Percentiles rank a stretch among this genome's conserved stretches.
Evolutionary conservation across 2,797 vertebrate species (phyloP).

Genomic region (Coilia nasus): DNA sequence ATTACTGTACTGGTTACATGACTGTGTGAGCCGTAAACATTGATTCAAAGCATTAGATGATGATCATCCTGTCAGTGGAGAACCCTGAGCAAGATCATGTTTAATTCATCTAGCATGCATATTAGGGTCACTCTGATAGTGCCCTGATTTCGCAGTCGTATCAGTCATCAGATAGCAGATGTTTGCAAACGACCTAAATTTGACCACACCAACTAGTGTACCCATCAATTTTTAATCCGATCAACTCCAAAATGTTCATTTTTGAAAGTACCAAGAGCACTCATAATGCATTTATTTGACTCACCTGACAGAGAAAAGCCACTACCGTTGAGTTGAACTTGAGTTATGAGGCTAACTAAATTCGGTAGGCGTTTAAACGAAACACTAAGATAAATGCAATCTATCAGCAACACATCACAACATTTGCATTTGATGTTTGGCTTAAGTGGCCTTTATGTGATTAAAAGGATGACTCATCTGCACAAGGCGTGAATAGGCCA

Average conservation of each 20-base stretch:
- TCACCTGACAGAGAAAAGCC: background rate
- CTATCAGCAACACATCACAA: no score
- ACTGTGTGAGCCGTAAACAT: no score
- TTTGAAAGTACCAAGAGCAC: background rate
- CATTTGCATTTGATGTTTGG: no score
- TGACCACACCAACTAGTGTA: background rate
- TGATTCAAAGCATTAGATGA: background rate
- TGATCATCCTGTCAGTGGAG: background rate
- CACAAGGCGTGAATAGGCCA: background rate
- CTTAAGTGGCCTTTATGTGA: background rate
- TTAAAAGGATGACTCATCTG: background rate
- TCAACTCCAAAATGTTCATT: background rate
- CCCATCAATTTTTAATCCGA: background rate
- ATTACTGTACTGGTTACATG: no score
- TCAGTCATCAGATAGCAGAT: background rate
- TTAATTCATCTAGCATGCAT: constrained; percentile 16
- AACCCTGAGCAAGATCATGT: background rate
- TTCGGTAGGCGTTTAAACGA: no score
- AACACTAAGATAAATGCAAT: no score
- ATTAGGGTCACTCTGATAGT: background rate
- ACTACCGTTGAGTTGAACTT: background rate
- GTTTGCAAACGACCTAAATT: constrained; percentile 9
- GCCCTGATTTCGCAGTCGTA: background rate
- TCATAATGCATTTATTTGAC: background rate
- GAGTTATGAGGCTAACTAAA: no score